Base-by-base conservation (phyloP, 2,797 vertebrate genomes). In the Pseudomugil gertrudae region DNA sequence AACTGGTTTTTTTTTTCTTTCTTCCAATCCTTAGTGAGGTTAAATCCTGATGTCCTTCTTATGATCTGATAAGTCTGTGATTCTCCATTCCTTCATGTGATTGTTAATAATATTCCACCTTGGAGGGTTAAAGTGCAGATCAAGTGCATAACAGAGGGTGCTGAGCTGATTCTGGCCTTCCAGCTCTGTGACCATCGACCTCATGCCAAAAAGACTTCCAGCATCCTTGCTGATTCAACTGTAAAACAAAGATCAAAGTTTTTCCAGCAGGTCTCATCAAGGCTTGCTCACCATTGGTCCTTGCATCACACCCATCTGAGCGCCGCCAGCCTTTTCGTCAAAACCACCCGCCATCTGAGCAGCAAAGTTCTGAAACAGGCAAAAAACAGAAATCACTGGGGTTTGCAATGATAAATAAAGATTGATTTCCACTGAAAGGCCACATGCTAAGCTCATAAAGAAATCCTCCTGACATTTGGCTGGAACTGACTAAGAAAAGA, bases 311-410 rank as follows among this genome's bases (percentile, higher is more conserved):
- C 96, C 94, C 95, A 96, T 90, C 89, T 96, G 94, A 33, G 94
- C 96, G 0, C 93, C 94, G 4, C 97, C 96, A 14, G 96, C 92
- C 84, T 99, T 99, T 89, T 98, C 97, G 5, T 98, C 97, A 35
- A 97, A 98, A 57, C 96, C 96, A 35, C 92, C 92, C 0, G 96
- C 89, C 97, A 98, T 96, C 92, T 99, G 97, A 86, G 97, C 96
- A 38, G 95, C 96, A 67, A 98, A 98, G 92, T 95, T 96, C 97
- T 98, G 89, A 53, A 89, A 83, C 69, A 50, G 47, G 14, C 26
- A 63, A 64, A 56, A 66, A 11, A 5, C 36, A 73, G 48, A 2
- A 36, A 43, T 1, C 24, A 27, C 43, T 30, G 17, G 11, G 0
- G 0, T 7, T 30, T 54, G 53, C 45, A 27, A n/a, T 19, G 8